Evolutionary conservation across 53 echinoderm and acorn worm genomes (phyloP), one percentile per base, ranked within the genome.

Genomic region (Zoroaster sp.): DNA sequence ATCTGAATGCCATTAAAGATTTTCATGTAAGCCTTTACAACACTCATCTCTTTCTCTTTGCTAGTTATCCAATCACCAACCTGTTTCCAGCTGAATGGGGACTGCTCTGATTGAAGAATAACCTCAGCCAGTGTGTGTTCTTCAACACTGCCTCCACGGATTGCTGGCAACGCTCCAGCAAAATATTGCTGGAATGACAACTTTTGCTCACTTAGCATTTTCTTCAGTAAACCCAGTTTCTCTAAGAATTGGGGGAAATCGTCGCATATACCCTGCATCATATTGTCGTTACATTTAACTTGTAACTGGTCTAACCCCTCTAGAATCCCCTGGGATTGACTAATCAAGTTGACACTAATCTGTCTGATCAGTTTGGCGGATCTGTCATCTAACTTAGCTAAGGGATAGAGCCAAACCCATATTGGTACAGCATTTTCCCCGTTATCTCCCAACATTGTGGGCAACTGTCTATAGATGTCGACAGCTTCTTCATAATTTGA

Each of bases 361-460:
- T 90, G 49, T 49, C 87, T 47, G 28, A 11, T 59, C 0, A 8
- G 8, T 8, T 59, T 59, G 23, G 2, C 63, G 23, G 63, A n/a
- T 28, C 63, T 28, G 2, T 4, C 28, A 40, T 91, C 45, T 12
- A 93, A 74, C 53, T 86, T 65, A 11, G 47, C 31, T 1, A 93
- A 69, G 0, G 93, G 93, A 55, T 77, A 90, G 3, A 93, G 73
- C 77, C 87, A 86, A 41, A 90, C 63, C 37, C 54, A 71, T 52
- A 93, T 20, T 21, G 90, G 93, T 5, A 93, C 86, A 11, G 90
- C 89, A 7, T 83, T 73, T 35, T 83, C 70, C 33, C 89, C 89
- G n/a, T 83, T 89, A 6, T n/a, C 44, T 4, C 83, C 92, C 14
- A 92, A 54, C 75, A 75, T 73, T 14, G 81, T 73, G 4, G 89